phyloP scores from a whole-genome alignment of 2,797 vertebrate species.

The Anas bernieri region DNA sequence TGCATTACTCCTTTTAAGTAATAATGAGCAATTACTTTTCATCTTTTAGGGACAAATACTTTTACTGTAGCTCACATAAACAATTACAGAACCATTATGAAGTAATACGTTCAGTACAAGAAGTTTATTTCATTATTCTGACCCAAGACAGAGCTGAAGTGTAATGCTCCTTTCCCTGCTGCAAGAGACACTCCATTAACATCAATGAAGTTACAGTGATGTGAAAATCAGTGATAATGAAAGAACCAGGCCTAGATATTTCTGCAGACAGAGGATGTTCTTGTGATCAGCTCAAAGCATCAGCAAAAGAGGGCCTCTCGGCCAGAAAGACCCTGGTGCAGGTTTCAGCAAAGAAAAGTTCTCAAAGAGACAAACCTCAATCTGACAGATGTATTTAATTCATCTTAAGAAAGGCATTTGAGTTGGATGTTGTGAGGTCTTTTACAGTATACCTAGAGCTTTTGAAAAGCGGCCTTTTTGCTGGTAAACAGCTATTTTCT shows the following conservation, averaged over 20 bases:
- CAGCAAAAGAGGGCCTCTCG: neutral
- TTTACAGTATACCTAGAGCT: neutral
- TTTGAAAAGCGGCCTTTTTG: neutral
- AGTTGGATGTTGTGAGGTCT: neutral
- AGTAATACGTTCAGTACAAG: neutral
- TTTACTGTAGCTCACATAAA: neutral
- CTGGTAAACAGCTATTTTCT: neutral
- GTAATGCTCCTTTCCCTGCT: neutral
- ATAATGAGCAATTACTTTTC: neutral
- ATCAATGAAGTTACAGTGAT: neutral
- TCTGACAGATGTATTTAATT: neutral
- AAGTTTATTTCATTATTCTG: neutral
- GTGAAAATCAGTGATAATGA: neutral
- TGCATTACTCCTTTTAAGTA: neutral
- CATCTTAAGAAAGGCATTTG: neutral
- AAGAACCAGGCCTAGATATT: neutral
- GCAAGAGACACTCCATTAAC: neutral
- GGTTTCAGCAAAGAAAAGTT: neutral
- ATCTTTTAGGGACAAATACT: neutral
- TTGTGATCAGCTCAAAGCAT: neutral
- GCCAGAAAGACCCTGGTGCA: neutral
- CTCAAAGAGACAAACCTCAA: neutral
- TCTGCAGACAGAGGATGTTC: neutral
- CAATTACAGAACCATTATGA: neutral
- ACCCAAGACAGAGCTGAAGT: neutral